Conservation (phyloP, 2,888 invertebrate genomes). For the Melanargia galathea region DNA sequence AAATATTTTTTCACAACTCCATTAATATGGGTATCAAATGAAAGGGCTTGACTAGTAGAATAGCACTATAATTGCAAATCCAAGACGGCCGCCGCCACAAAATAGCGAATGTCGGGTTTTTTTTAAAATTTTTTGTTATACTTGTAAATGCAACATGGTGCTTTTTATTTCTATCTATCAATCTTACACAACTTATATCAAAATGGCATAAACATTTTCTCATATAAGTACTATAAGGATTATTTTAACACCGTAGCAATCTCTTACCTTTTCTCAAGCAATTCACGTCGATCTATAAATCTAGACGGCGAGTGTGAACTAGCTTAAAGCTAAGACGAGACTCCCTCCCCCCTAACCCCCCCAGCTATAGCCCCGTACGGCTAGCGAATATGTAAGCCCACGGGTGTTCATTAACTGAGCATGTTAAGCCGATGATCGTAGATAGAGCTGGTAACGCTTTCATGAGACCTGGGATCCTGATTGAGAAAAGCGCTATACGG, state of each 20-base stretch:
- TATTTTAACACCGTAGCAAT: conserved; percentile 4
- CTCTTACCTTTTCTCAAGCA: conserved; percentile 31
- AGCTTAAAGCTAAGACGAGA: conserved; percentile 41
- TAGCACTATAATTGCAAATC: too few relatives aligned
- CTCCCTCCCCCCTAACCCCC: conserved; percentile 38
- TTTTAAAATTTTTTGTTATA: too few relatives aligned
- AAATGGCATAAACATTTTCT: not conserved
- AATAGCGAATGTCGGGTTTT: too few relatives aligned
- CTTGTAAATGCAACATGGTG: too few relatives aligned
- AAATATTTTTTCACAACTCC: too few relatives aligned
- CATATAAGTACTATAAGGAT: not conserved
- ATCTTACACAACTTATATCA: too few relatives aligned
- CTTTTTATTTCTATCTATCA: too few relatives aligned
- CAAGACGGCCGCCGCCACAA: too few relatives aligned
- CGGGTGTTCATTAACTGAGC: conserved; percentile 72
- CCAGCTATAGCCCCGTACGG: conserved; percentile 42
- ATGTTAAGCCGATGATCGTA: conserved; percentile 69
- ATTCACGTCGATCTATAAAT: conserved; percentile 41
- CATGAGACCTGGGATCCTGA: conserved; percentile 45
- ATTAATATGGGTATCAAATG: too few relatives aligned
- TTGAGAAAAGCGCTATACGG: conserved; percentile 42
- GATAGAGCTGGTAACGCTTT: conserved; percentile 39
- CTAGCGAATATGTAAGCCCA: conserved; percentile 63
- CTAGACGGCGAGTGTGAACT: conserved; percentile 49
- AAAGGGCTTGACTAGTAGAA: too few relatives aligned